Evolutionary conservation across 2,797 vertebrate genomes (phyloP).

Genomic region (Distichodus sexfasciatus): DNA sequence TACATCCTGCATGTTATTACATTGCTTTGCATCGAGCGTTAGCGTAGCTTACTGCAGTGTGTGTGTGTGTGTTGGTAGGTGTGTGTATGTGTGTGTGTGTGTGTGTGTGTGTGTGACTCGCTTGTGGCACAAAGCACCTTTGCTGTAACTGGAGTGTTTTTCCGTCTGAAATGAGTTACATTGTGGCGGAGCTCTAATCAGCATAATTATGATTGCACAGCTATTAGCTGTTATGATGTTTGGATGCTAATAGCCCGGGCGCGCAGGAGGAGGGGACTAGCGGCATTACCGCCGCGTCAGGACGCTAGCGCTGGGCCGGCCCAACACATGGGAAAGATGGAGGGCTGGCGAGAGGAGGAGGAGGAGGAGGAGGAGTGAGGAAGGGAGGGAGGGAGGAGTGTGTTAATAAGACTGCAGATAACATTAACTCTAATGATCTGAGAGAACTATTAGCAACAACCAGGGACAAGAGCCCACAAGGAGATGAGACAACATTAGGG

Average conservation of each 20-base stretch:
- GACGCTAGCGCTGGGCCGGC: too few species aligned
- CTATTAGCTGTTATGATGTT: conserved; percentile 31
- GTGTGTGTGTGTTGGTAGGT: too few species aligned
- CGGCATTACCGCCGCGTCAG: too few species aligned
- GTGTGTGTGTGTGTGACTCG: conserved; percentile 23
- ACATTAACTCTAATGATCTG: conserved; percentile 40
- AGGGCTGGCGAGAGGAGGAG: too few species aligned
- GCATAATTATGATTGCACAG: conserved; percentile 35
- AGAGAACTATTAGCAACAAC: conserved; percentile 31
- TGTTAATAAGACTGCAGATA: conserved; percentile 16
- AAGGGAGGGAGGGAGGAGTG: neutral
- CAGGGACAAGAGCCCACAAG: conserved; percentile 16
- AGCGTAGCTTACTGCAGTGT: too few species aligned
- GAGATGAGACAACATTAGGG: conserved; percentile 39
- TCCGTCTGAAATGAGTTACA: conserved; percentile 16
- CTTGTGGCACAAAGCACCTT: conserved; percentile 11
- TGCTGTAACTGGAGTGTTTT: conserved; percentile 24
- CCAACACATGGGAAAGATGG: neutral
- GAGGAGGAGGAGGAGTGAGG: too few species aligned
- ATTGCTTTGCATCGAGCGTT: too few species aligned
- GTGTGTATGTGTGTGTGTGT: conserved; percentile 1
- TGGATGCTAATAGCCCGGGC: conserved; percentile 23
- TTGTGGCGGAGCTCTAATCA: conserved; percentile 27
- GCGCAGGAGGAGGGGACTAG: neutral
- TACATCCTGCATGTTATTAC: too few species aligned